phyloP scores from a whole-genome alignment of 2,113 vertebrate genomes.

The Osmerus mordax region DNA sequence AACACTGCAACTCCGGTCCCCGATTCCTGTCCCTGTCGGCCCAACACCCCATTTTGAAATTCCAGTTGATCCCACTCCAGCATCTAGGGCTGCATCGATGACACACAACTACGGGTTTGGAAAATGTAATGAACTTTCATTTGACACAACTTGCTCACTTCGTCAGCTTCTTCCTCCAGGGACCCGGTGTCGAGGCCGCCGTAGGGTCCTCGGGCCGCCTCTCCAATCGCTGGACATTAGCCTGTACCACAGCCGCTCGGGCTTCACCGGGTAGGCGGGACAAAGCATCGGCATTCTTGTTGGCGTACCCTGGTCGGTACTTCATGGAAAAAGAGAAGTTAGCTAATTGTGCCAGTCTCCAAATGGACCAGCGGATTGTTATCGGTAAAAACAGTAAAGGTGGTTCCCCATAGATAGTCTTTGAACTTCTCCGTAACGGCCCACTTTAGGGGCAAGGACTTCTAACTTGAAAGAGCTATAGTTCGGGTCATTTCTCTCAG shows the following conservation, averaged over 20 bases:
- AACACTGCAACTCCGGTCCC: too few species aligned
- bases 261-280: background rate
- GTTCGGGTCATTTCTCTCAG: background rate
- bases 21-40: too few species aligned
- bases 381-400: background rate
- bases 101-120: too few species aligned
- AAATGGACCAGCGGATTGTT: background rate
- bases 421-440: background rate
- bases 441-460: conserved; percentile 1
- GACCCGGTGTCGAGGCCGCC: too few species aligned
- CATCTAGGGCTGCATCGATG: too few species aligned
- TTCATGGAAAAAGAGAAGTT: background rate
- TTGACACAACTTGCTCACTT: background rate
- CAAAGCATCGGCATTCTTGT: background rate
- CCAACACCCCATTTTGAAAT: too few species aligned
- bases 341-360: background rate
- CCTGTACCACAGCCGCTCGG: too few species aligned
- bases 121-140: background rate
- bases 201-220: too few species aligned
- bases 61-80: too few species aligned
- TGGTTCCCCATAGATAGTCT: conserved; percentile 2
- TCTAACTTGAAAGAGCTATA: conserved; percentile 9
- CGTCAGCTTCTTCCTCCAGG: background rate
- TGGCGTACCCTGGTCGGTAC: background rate
- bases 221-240: too few species aligned